A percentile compares a stretch with the other conserved stretches of the same genome.
Conservation (phyloP, 2,888 invertebrate species). For the Cantharis rufa region DNA sequence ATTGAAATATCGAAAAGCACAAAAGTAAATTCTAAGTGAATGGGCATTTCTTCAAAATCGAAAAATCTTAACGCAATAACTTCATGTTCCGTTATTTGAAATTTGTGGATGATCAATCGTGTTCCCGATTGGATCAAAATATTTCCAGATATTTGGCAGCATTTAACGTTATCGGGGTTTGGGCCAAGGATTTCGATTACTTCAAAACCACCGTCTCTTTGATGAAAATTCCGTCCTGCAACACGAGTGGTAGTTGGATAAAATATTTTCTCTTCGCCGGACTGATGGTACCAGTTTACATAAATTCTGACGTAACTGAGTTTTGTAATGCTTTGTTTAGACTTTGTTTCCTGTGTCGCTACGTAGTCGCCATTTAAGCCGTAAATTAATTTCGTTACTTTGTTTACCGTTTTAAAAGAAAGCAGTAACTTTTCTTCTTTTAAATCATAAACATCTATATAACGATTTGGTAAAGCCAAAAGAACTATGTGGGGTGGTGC, state of each 20-base stretch:
- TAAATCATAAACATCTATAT: background rate
- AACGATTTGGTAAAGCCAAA: background rate
- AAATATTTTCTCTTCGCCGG: background rate
- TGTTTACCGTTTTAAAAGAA: background rate
- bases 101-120: background rate
- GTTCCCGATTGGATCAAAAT: background rate
- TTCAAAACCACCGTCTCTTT: background rate
- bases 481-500: background rate
- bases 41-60: background rate
- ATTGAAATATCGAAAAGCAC: background rate
- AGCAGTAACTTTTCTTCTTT: background rate
- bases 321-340: background rate
- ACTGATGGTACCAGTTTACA: background rate
- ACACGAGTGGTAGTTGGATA: background rate
- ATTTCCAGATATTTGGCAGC: background rate
- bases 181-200: background rate
- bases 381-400: background rate
- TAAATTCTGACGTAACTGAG: background rate
- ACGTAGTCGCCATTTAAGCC: background rate
- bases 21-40: background rate
- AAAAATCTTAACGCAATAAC: background rate
- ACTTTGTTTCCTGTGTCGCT: background rate
- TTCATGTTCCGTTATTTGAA: background rate
- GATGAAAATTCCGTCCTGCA: background rate
- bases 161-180: background rate